Base-by-base conservation (phyloP, 2,888 invertebrate genomes). In the Drepana falcataria region DNA sequence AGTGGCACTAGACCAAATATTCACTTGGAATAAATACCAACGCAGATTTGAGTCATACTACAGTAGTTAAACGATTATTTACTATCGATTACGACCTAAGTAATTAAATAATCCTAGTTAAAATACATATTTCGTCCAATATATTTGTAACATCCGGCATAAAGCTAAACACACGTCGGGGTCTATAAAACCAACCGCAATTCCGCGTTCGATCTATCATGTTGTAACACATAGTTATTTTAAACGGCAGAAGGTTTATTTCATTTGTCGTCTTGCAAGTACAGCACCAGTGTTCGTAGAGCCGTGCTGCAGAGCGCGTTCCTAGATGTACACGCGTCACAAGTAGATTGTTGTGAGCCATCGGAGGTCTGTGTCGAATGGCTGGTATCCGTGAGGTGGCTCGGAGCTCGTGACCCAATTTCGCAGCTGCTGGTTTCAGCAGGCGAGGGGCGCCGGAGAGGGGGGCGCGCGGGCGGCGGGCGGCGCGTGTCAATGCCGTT, bases 401-500 rank as follows among this genome's bases (percentile, higher is more conserved):
- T 81, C 78, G 76, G 80, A 85, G 85, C 89, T 88, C 82, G 88
- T 88, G 90, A 91, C 89, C 90, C 77, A 90, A 89, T 89, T 89
- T 87, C 85, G 89, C 88, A 88, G 89, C 89, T 87, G 88, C 86
- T 89, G 88, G 87, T 88, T 90, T 87, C 89, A 89, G 90, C 86
- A 85, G 87, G 81, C 83, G 66, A 70, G 78, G 69, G 79, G 83
- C 83, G 71, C 69, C 68, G 68, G 73, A 73, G 72, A 69, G 80
- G 71, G 66, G 69, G 68, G 69, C 59, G 68, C 68, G 73, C 68
- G 65, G 71, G 66, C 65, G 65, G 66, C 68, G 69, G 53, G 71
- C 68, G 82, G 77, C 78, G 77, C 90, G 85, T 91, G 91, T 90
- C 91, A 91, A 91, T 90, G 90, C 89, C 91, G 91, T 85, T 86